A percentile compares a stretch with the other conserved stretches of the same genome.
phyloP scores from a whole-genome alignment of 1,140 invertebrate species.

The Hyposmocoma kahamanoa region DNA sequence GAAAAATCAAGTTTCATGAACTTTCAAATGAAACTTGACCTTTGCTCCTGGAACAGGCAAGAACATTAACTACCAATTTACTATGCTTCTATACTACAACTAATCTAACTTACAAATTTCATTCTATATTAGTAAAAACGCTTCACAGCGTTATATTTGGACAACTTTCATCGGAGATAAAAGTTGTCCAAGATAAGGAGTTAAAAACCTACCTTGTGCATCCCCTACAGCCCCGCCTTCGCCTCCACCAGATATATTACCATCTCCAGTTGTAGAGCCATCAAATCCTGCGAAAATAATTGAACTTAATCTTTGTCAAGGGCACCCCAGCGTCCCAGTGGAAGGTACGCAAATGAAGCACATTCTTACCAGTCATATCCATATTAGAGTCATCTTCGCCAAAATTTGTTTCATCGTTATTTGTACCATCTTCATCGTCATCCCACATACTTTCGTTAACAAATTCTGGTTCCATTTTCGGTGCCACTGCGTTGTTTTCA shows the following conservation, averaged over 20 bases:
- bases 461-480: conserved; percentile 74
- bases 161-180: conserved; percentile 7
- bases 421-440: conserved; percentile 71
- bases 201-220: conserved; percentile 73
- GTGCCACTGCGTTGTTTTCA: conserved; percentile 69
- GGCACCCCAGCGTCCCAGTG: too few species aligned
- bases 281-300: conserved; percentile 69
- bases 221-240: conserved; percentile 73
- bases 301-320: too few species aligned
- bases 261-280: conserved; percentile 68
- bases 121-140: conserved; percentile 28
- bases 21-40: too few species aligned
- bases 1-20: too few species aligned
- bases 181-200: conserved; percentile 23
- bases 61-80: too few species aligned
- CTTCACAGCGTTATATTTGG: conserved; percentile 25
- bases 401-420: conserved; percentile 73
- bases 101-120: conserved; percentile 72
- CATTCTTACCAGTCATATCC: conserved; percentile 73
- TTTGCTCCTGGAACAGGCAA: too few species aligned
- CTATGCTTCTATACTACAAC: too few species aligned
- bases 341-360: too few species aligned
- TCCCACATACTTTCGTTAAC: conserved; percentile 72
- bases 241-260: conserved; percentile 63
- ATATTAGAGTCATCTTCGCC: conserved; percentile 74